Evolutionary conservation across 2,113 vertebrate genomes (phyloP).

Genomic region (Petrocephalus zakoni): DNA sequence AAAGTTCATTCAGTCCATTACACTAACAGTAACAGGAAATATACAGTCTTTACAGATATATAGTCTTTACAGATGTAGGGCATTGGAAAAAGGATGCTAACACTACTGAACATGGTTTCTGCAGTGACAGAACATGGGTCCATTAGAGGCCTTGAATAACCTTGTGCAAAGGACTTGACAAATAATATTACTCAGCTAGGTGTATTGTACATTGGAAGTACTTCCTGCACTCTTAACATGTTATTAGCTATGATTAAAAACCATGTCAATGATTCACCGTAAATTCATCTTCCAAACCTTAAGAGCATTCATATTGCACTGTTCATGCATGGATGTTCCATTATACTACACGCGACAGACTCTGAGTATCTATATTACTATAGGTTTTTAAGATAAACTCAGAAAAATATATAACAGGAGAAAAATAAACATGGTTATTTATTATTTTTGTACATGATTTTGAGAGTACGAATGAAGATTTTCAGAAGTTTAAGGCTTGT

Average conservation of each 20-base stretch:
- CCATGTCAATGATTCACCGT: neutral
- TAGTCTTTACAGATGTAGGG: neutral
- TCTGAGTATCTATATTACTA: too few relatives aligned
- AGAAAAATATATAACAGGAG: conserved; percentile 14
- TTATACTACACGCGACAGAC: neutral
- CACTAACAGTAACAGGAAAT: neutral
- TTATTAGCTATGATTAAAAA: neutral
- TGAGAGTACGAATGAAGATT: conserved; percentile 15
- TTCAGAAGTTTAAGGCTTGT: conserved; percentile 35
- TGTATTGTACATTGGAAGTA: neutral
- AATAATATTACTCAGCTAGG: neutral
- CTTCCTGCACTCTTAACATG: neutral
- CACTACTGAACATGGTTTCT: neutral
- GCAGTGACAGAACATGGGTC: neutral
- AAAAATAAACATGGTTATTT: conserved; percentile 47
- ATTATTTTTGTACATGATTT: conserved; percentile 40
- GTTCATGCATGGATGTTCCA: too few relatives aligned
- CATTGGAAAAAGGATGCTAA: neutral
- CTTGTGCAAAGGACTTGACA: neutral
- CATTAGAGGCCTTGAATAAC: neutral
- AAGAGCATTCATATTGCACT: too few relatives aligned
- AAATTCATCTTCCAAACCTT: neutral
- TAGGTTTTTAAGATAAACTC: neutral
- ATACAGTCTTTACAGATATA: neutral
- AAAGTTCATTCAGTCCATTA: neutral